Evolutionary conservation across 2,113 vertebrate genomes (phyloP).

Genomic region (Phocoena phocoena): DNA sequence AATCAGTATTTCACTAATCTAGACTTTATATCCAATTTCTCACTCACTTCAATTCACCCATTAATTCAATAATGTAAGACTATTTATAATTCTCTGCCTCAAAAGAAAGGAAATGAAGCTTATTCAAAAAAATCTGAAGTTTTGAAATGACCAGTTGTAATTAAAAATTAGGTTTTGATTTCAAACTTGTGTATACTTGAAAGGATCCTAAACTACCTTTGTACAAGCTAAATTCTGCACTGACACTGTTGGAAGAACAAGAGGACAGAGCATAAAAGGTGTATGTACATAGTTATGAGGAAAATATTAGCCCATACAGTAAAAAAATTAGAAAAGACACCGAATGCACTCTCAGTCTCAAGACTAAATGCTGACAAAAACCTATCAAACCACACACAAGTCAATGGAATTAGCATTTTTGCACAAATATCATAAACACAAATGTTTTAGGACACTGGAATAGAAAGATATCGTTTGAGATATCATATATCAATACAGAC

Average conservation of each 20-base stretch:
- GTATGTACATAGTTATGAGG: neutral
- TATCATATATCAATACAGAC: neutral
- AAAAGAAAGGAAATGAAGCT: neutral
- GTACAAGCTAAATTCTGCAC: neutral
- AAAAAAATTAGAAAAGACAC: neutral
- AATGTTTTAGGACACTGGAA: neutral
- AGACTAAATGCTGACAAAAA: neutral
- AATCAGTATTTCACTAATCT: neutral
- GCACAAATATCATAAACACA: neutral
- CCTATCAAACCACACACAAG: neutral
- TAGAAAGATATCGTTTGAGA: neutral
- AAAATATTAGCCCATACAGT: neutral
- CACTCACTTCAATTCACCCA: neutral
- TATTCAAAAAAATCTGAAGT: neutral
- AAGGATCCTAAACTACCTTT: neutral
- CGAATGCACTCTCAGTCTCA: neutral
- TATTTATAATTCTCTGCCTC: neutral
- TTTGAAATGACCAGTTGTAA: neutral
- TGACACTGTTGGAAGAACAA: neutral
- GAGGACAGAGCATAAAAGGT: neutral
- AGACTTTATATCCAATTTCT: neutral
- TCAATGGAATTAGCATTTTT: neutral
- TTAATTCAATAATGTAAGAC: neutral
- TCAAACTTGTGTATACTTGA: neutral
- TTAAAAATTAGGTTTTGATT: neutral